Conservation (phyloP, 2,113 vertebrate genomes). For the Hippocampus barbouri region DNA sequence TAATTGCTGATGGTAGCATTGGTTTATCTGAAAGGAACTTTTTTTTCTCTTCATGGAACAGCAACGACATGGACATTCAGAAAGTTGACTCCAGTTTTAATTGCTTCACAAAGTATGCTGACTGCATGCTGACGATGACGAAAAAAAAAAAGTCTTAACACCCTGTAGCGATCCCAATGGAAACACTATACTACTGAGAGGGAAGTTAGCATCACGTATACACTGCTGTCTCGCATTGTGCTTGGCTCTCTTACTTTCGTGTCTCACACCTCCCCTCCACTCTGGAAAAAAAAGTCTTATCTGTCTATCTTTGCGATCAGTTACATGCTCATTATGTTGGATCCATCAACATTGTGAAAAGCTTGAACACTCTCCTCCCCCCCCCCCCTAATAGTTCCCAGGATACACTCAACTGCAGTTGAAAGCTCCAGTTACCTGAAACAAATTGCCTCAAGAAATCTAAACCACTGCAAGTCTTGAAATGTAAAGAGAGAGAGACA, state of each 20-base stretch:
- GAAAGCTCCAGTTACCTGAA: conserved; percentile 79
- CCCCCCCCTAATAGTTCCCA: conserved; percentile 70
- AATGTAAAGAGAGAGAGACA: conserved; percentile 66
- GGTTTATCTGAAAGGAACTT: background rate
- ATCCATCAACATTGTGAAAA: conserved; percentile 75
- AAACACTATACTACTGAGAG: conserved; percentile 54
- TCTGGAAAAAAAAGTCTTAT: conserved; percentile 48
- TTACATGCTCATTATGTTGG: conserved; percentile 70
- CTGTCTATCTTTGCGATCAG: conserved; percentile 70
- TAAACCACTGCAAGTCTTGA: conserved; percentile 62
- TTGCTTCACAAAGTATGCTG: conserved; percentile 49
- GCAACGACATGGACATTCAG: background rate
- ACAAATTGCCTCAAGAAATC: conserved; percentile 80
- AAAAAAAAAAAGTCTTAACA: conserved; percentile 13
- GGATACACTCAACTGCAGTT: conserved; percentile 71
- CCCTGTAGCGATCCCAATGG: conserved; percentile 65
- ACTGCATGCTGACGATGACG: conserved; percentile 28
- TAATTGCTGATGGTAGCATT: background rate
- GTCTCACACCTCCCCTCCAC: conserved; percentile 25
- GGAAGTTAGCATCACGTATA: conserved; percentile 52
- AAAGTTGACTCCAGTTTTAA: conserved; percentile 33
- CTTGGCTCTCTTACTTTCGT: conserved; percentile 32
- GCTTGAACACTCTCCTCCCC: conserved; percentile 62
- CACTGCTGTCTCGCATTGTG: conserved; percentile 49
- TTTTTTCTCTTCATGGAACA: background rate